Conservation (phyloP, 2,888 invertebrate species). For the Diploptera punctata region DNA sequence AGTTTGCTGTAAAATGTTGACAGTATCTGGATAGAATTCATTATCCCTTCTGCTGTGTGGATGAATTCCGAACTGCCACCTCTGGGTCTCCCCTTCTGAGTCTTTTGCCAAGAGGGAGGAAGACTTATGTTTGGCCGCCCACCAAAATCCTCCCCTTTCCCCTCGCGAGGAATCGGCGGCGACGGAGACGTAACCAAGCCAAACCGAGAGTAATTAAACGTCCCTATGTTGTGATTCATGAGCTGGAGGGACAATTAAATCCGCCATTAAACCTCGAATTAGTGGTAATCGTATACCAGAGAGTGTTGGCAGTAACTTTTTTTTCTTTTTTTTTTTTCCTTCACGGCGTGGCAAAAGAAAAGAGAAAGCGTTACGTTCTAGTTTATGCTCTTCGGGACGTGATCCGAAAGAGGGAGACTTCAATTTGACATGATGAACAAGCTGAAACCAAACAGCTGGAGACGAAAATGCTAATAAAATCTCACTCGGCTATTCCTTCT, state of each 20-base stretch:
- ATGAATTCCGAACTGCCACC: no score
- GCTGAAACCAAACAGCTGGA: background rate
- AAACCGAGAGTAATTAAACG: constrained; percentile 41
- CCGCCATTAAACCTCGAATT: constrained; percentile 41
- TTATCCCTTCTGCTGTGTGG: no score
- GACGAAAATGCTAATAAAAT: constrained; percentile 1
- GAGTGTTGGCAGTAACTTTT: background rate
- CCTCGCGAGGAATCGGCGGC: background rate
- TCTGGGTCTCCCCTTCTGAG: no score
- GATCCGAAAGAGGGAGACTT: background rate
- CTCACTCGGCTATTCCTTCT: background rate
- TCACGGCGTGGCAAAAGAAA: background rate
- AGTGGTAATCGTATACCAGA: constrained; percentile 37
- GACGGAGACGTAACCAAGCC: background rate
- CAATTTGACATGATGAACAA: background rate
- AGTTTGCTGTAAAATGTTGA: no score
- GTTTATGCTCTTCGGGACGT: background rate
- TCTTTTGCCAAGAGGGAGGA: background rate
- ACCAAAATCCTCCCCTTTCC: constrained; percentile 36
- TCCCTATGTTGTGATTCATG: constrained; percentile 40
- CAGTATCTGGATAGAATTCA: no score
- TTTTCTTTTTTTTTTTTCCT: background rate
- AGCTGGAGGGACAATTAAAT: constrained; percentile 39
- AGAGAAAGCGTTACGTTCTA: no score
- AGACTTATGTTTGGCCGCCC: constrained; percentile 15